Conservation (phyloP, 2,888 invertebrate genomes). For the Fragum whitleyi region DNA sequence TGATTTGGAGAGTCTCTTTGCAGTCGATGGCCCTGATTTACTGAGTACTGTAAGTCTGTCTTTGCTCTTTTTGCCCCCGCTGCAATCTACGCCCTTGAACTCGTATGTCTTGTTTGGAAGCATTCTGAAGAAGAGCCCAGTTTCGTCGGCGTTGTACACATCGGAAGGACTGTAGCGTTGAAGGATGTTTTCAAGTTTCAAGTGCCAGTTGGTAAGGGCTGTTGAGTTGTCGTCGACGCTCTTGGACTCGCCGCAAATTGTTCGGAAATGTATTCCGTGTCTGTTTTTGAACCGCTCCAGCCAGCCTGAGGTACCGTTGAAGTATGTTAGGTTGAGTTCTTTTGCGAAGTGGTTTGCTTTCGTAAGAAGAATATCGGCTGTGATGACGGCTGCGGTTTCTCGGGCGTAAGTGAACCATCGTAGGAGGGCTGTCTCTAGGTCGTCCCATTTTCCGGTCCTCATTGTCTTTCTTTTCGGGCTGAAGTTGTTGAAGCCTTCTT, state of each 20-base stretch:
- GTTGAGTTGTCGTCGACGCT: not conserved
- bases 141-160: too few species aligned
- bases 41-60: not conserved
- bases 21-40: constrained; percentile 33
- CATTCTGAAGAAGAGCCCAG: not conserved
- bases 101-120: not conserved
- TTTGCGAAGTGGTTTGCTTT: not conserved
- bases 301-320: not conserved
- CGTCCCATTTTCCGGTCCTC: not conserved
- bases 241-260: too few species aligned
- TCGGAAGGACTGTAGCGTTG: too few species aligned
- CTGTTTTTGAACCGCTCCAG: not conserved
- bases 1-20: constrained; percentile 22
- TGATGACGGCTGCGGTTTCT: not conserved
- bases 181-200: too few species aligned
- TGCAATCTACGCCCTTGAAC: not conserved
- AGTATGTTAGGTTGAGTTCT: not conserved
- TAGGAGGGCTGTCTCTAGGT: not conserved
- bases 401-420: not conserved
- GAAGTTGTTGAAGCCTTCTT: not conserved
- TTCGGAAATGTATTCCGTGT: not conserved
- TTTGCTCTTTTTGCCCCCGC: not conserved
- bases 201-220: too few species aligned
- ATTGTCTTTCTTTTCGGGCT: too few species aligned
- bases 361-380: not conserved